Evolutionary conservation across 1,140 invertebrate species (phyloP).

Genomic region (Drosophila orosa): DNA sequence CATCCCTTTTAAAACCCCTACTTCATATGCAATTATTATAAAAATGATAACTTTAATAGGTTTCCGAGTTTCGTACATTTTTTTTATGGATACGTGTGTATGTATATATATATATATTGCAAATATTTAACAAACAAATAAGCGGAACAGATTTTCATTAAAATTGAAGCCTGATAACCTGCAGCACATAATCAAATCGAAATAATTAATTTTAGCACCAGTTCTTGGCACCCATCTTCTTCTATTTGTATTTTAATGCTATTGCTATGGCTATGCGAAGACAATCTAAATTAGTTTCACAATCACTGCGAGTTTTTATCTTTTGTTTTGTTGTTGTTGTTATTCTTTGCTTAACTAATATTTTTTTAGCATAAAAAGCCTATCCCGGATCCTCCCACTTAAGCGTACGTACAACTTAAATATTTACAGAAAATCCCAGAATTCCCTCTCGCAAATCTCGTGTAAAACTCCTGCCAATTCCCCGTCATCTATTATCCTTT

Average conservation of each 20-base stretch:
- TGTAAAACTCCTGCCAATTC: constrained; percentile 33
- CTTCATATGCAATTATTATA: constrained; percentile 39
- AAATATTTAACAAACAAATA: constrained; percentile 72
- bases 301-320: constrained; percentile 48
- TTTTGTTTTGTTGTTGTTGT: background rate
- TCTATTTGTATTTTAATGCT: constrained; percentile 32
- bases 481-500: background rate
- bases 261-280: constrained; percentile 51
- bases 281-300: constrained; percentile 56
- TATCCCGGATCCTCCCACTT: constrained; percentile 53
- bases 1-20: background rate
- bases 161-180: constrained; percentile 46
- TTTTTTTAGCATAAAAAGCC: constrained; percentile 60
- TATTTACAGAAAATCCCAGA: constrained; percentile 65
- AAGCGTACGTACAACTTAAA: constrained; percentile 53
- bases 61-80: constrained; percentile 33
- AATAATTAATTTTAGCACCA: constrained; percentile 37
- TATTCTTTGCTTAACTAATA: constrained; percentile 15
- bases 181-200: constrained; percentile 39
- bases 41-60: constrained; percentile 63
- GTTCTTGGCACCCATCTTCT: constrained; percentile 36
- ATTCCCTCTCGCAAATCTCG: constrained; percentile 30
- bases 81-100: constrained; percentile 17
- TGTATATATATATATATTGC: constrained; percentile 61
- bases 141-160: constrained; percentile 45